phyloP scores from a whole-genome alignment of 2,797 vertebrate species.

The Crax fasciolata region DNA sequence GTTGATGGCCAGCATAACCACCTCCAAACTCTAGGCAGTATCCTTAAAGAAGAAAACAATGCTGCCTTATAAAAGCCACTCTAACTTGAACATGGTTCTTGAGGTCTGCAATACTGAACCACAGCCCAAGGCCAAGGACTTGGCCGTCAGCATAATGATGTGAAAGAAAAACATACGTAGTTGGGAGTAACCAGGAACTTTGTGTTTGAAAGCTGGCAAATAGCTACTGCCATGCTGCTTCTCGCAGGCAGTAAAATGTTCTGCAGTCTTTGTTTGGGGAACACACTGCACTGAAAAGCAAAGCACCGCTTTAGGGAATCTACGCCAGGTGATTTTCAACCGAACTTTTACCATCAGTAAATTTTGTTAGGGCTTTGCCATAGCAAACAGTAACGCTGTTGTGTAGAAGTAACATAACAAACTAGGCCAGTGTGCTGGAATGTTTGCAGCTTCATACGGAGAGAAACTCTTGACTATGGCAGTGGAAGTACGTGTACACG shows the following conservation, averaged over 20 bases:
- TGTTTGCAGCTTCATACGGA: neutral
- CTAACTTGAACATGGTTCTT: neutral
- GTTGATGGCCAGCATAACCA: neutral
- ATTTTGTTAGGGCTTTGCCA: neutral
- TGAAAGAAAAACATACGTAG: neutral
- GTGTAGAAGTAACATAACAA: neutral
- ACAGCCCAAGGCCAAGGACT: neutral
- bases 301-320: neutral
- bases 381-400: neutral
- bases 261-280: neutral
- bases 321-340: neutral
- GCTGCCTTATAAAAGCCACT: neutral
- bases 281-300: neutral
- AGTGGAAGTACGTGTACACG: neutral
- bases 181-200: neutral
- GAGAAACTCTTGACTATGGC: neutral
- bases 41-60: neutral
- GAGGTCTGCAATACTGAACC: neutral
- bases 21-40: neutral
- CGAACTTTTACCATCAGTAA: neutral
- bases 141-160: neutral
- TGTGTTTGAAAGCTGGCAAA: neutral
- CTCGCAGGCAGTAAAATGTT: neutral
- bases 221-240: neutral
- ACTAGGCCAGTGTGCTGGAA: neutral